Conservation (phyloP, 1,140 invertebrate genomes). For the Drosophila pseudoobscura region DNA sequence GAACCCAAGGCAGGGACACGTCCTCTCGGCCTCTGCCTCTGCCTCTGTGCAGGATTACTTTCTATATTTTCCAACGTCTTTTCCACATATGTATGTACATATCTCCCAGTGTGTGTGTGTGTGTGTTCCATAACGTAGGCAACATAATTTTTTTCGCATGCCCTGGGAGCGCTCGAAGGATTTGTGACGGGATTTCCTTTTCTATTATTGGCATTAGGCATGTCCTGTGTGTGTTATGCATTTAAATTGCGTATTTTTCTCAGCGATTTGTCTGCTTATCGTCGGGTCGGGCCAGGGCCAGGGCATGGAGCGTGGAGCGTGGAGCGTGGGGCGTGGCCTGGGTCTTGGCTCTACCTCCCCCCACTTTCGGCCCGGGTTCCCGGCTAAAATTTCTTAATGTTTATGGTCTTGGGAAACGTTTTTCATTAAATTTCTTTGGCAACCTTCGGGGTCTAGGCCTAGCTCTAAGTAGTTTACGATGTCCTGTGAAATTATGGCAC, state of each 20-base stretch:
- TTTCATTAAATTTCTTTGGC: conserved; percentile 72
- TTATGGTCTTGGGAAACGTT: conserved; percentile 72
- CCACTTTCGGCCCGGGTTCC: background rate
- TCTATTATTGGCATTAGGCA: conserved; percentile 84
- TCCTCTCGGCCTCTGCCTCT: conserved; percentile 6
- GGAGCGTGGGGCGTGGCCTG: conserved; percentile 10
- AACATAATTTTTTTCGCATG: conserved; percentile 77
- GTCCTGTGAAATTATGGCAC: conserved; percentile 65
- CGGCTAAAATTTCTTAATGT: conserved; percentile 77
- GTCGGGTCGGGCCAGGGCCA: conserved; percentile 41
- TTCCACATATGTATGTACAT: conserved; percentile 27
- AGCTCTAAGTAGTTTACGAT: conserved; percentile 77
- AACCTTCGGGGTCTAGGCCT: conserved; percentile 50
- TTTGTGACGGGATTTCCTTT: conserved; percentile 83
- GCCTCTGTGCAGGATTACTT: conserved; percentile 70
- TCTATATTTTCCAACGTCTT: conserved; percentile 77
- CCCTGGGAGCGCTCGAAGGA: conserved; percentile 67
- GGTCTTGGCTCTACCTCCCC: background rate
- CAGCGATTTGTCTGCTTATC: conserved; percentile 83
- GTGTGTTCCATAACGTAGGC: conserved; percentile 58
- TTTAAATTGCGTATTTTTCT: conserved; percentile 84
- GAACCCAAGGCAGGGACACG: conserved; percentile 4
- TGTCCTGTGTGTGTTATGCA: conserved; percentile 84
- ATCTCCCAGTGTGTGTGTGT: conserved; percentile 1
- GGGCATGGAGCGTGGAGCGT: conserved; percentile 9